Evolutionary conservation across 1,140 invertebrate genomes (phyloP), one percentile per base, ranked within the genome.

Genomic region (Meloidogyne floridensis): DNA sequence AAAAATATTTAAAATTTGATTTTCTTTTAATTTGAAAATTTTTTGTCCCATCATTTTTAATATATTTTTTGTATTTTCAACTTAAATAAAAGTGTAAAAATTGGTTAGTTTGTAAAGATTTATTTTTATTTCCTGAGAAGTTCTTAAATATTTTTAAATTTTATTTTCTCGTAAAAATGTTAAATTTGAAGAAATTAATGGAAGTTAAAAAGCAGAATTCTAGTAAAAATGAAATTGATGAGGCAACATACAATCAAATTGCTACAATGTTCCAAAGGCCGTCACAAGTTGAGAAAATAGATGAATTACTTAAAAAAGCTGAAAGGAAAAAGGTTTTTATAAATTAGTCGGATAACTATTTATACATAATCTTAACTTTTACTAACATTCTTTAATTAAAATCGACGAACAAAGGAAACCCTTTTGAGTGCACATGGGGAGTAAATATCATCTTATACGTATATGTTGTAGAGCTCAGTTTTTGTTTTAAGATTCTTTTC

Each of bases 221-320:
- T 59, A n/a, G 51, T 0, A 70, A 82, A 69, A 83, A 80, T 18
- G 80, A 73, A 72, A 56, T 95, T 0, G 95, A 94, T 88, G 92
- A 93, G 54, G 93, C 93, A 53, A 96, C 95, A 0, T 93, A 94
- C 51, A 95, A 95, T 90, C 94, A 96, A 91, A 95, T 98, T 65
- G 94, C 95, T 77, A 96, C 94, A 89, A 94, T 98, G 93, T 92
- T 99, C 84, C 95, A 98, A 91, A 92, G 96, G 81, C 95, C 96
- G 4, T 96, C 96, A 42, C 96, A 98, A 87, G 91, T 99, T 81
- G 97, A 98, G 90, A 98, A 97, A 91, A 93, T 95, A 5, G 95
- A 96, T 86, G 95, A 95, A 89, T 94, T 95, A 86, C 95, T 94
- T 88, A 93, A 92, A 84, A 89, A 91, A 84, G 91, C 92, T 51